Evolutionary conservation across 2,797 vertebrate genomes (phyloP), one percentile per base, ranked within the genome.

Genomic region (Caiman crocodilus): DNA sequence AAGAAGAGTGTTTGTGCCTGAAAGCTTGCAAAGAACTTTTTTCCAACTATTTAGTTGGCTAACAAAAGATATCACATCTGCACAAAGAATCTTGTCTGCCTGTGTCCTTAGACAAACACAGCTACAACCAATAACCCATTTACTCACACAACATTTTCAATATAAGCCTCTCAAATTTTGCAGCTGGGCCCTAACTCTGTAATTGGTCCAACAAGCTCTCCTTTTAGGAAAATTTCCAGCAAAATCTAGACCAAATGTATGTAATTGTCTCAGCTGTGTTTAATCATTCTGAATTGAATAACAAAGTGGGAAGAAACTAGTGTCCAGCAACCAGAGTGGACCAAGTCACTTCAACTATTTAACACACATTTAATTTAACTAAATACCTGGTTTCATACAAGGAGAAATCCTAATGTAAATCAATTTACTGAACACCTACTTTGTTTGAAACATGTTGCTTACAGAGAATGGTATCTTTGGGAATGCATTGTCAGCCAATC

Each of bases 261-360:
- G 35, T 93, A 92, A 92, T 93, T 96, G 93, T 94, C 91, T 92
- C 94, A 90, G 89, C 94, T 95, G 96, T 96, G 94, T 76, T 94
- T 95, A 95, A 96, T 87, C 93, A 94, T 90, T 95, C 92, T 84
- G 87, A 88, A 93, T 87, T 88, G 94, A 90, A 92, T 95, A 91
- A 42, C 1, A 90, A 82, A 94, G 95, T 90, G 92, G 90, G 90
- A 88, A 88, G 82, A 93, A 94, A 80, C 59, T 56, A 64, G 71
- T 85, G 88, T 90, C 79, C 94, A 94, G 79, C 90, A 96, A 93
- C 90, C 90, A 95, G 91, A 78, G 84, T 84, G 79, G 81, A 90
- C 82, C 73, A 65, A 76, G 56, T 88, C 82, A 95, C 69, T 25
- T 76, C 77, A 50, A 95, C 87, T 94, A 82, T 76, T 94, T 85